phyloP scores from a whole-genome alignment of 2,888 invertebrate species.

The Meliscaeva auricollis region DNA sequence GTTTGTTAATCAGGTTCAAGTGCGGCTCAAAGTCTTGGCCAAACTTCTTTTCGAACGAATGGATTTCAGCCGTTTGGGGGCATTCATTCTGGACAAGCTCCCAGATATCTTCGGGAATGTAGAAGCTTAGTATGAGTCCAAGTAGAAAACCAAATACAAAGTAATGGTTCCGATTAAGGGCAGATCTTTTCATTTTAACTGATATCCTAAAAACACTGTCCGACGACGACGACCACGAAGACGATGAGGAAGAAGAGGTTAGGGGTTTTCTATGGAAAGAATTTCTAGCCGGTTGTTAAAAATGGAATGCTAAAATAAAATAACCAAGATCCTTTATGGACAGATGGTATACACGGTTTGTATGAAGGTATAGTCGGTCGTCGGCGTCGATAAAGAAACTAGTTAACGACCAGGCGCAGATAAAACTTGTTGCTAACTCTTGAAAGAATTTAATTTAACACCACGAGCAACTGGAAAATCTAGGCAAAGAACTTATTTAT shows the following conservation, averaged over 20 bases:
- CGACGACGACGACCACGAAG: constrained; percentile 2
- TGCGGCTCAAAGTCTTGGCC: constrained; percentile 84
- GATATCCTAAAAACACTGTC: constrained; percentile 15
- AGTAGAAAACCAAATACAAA: constrained; percentile 83
- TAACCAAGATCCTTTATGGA: constrained; percentile 47
- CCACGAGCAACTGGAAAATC: neutral
- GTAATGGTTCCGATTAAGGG: constrained; percentile 83
- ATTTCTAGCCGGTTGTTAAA: constrained; percentile 44
- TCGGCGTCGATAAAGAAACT: constrained; percentile 10
- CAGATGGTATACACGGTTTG: neutral
- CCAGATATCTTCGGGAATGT: constrained; percentile 83
- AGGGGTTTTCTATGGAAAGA: constrained; percentile 4
- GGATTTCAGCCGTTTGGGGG: constrained; percentile 83
- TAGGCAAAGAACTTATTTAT: neutral
- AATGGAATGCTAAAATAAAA: constrained; percentile 7
- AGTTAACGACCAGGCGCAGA: constrained; percentile 37
- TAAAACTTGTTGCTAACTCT: constrained; percentile 66
- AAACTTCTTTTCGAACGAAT: constrained; percentile 82
- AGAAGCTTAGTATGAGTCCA: constrained; percentile 82
- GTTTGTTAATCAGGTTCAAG: constrained; percentile 84
- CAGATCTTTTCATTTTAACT: constrained; percentile 81
- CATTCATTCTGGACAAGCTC: constrained; percentile 83
- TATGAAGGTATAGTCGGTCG: too few relatives aligned
- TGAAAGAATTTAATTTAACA: neutral
- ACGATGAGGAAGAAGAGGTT: neutral